Conservation (phyloP, 2,113 vertebrate genomes). For the Alexandromys fortis region DNA sequence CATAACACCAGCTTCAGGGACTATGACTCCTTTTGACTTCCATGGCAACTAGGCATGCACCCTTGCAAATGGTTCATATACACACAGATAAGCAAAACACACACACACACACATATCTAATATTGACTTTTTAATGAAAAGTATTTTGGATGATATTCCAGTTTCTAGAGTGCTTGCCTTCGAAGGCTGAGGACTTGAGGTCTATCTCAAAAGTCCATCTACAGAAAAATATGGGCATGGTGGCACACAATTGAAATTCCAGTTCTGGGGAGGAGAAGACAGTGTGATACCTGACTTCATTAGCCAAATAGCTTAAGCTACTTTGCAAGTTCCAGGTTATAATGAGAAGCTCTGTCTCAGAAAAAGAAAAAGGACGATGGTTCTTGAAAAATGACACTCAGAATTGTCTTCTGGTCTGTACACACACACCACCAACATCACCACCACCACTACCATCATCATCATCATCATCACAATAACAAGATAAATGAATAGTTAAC, state of each 20-base stretch:
- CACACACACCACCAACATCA: background rate
- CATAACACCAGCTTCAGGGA: background rate
- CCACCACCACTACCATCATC: too few species aligned
- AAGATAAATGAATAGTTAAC: background rate
- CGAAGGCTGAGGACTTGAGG: background rate
- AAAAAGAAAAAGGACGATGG: background rate
- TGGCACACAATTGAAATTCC: too few species aligned
- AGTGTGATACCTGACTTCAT: background rate
- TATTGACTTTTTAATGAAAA: background rate
- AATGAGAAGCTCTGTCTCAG: background rate
- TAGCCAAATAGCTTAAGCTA: background rate
- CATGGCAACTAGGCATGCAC: background rate
- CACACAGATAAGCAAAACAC: background rate
- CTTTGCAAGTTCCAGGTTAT: background rate
- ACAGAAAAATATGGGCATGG: background rate
- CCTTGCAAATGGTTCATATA: background rate
- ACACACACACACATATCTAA: background rate
- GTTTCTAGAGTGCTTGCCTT: background rate
- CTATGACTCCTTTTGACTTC: background rate
- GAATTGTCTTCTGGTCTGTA: background rate
- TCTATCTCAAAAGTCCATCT: background rate
- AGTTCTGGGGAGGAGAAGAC: background rate
- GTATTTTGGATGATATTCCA: too few species aligned
- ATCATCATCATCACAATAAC: too few species aligned
- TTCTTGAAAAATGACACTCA: background rate